A percentile compares a stretch with the other conserved stretches of the same genome.
These are phyloP conservation scores for Carcharodon carcharias DNA, from an alignment of 2,797 vertebrate genomes.

Conservation along the genomic window DNA sequence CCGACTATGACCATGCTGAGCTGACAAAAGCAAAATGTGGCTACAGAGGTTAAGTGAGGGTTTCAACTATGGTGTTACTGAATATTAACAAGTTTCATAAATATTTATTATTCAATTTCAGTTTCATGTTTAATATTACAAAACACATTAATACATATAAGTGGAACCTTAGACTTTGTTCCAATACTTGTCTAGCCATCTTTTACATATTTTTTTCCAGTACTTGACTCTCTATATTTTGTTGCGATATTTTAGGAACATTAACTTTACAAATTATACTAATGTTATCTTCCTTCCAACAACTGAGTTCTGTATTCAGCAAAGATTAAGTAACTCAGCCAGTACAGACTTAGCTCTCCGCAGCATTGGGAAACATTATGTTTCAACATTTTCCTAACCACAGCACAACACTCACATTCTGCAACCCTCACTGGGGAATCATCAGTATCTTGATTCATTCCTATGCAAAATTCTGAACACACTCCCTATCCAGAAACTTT, in stretches of 20 bases:
- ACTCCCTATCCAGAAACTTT: background rate
- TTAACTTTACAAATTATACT: background rate
- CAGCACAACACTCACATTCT: background rate
- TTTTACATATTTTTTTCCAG: background rate
- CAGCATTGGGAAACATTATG: background rate
- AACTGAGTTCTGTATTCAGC: background rate
- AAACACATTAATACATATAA: background rate
- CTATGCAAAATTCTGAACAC: background rate
- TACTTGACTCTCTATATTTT: background rate
- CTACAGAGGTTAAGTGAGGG: background rate
- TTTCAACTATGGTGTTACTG: background rate
- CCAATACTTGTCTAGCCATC: background rate
- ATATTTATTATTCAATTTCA: too few relatives aligned
- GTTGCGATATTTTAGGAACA: background rate
- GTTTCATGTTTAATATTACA: background rate
- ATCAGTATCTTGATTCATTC: background rate
- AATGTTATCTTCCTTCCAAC: background rate
- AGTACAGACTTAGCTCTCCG: background rate
- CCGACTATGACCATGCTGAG: background rate
- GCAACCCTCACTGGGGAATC: background rate
- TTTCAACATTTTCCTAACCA: background rate
- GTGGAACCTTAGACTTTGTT: background rate
- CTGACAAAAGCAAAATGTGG: background rate
- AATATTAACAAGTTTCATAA: background rate
- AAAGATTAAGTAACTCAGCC: background rate